phyloP scores from a whole-genome alignment of 2,113 vertebrate genomes.

The Campylomormyrus tamandua region DNA sequence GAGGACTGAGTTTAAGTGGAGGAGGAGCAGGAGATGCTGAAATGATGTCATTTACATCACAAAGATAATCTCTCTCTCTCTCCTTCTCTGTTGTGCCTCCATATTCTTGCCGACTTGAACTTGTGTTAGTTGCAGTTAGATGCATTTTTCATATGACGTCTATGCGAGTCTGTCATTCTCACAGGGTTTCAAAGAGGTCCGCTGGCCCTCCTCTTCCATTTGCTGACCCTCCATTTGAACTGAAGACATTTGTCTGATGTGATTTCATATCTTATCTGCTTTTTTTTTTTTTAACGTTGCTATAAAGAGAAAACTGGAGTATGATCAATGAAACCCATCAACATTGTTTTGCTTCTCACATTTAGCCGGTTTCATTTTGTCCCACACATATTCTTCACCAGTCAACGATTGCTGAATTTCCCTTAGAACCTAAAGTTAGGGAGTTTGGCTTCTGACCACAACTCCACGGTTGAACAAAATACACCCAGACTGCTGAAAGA shows the following conservation, averaged over 20 bases:
- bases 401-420: not conserved
- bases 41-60: constrained; percentile 10
- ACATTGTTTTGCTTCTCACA: not conserved
- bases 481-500: not conserved
- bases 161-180: not conserved
- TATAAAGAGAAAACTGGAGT: not conserved
- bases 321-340: not conserved
- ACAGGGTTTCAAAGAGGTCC: not conserved
- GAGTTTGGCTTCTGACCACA: not conserved
- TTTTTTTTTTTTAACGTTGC: not conserved
- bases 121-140: not conserved
- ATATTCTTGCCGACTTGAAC: not conserved
- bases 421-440: not conserved
- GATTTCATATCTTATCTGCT: not conserved
- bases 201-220: not conserved
- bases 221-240: not conserved
- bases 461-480: not conserved
- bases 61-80: not conserved
- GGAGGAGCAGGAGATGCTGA: not conserved
- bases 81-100: not conserved
- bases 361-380: not conserved
- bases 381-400: not conserved
- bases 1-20: not conserved
- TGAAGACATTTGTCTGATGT: not conserved
- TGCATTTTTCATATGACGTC: not conserved